Base-by-base conservation (phyloP, 2,797 vertebrate genomes). In the Phaenicophaeus curvirostris region DNA sequence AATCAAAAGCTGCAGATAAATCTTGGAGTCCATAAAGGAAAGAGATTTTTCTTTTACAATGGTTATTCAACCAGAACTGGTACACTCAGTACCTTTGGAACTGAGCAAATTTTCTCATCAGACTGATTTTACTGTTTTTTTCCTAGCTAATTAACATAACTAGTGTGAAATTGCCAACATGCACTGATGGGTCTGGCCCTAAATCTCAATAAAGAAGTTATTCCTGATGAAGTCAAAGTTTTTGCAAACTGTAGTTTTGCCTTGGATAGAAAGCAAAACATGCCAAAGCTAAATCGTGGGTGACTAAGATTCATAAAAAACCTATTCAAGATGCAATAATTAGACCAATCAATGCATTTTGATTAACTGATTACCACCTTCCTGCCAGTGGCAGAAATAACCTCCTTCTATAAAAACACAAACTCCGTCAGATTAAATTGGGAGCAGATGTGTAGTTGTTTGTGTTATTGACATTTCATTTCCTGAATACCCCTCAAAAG, bases 321-420 rank as follows among this genome's bases (percentile, higher is more conserved):
- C 2, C 19, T 55, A 71, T 93, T 91, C 39, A 83, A 59, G 86
- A 89, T 37, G 37, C 42, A 86, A 68, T 82, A 67, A 95, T 92
- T 93, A 89, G 81, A 91, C 50, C 75, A 94, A 92, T 87, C 89
- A 90, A 65, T 87, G 83, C 69, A 86, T 93, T 96, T 87, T 94
- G 93, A 96, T 94, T 92, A 95, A 94, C 75, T 95, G 89, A 96
- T 94, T 94, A 81, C 72, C 69, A 93, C 89, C 87, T 91, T 96
- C 93, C 63, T 90, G 85, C 75, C 69, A 95, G 80, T 86, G 71
- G 59, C 71, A 95, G 89, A 93, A 95, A 95, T 87, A 88, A 87
- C 54, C 28, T 95, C 55, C 77, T 62, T 48, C 84, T 72, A 19
- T 46, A 82, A 96, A 96, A 94, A 90, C 74, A 92, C 79, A 76